Evolutionary conservation across 2,888 invertebrate species (phyloP).

Genomic region (Ichneumoninae sp.): DNA sequence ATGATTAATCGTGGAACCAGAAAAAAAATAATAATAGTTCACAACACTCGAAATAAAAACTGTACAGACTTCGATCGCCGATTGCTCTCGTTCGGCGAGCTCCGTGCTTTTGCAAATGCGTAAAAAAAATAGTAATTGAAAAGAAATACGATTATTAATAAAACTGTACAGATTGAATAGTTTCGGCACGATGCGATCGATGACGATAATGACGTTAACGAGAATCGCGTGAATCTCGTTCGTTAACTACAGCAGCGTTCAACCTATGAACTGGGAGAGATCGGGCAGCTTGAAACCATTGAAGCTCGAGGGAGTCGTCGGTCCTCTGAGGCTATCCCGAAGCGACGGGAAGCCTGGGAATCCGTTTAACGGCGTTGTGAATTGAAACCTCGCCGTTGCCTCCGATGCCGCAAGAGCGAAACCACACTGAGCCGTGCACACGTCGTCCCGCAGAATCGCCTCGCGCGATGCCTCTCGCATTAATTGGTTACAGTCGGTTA

Average conservation of each 20-base stretch:
- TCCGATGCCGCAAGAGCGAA: constrained; percentile 86
- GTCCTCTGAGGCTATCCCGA: constrained; percentile 74
- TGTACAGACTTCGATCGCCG: constrained; percentile 57
- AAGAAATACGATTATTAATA: constrained; percentile 27
- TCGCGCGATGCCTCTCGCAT: constrained; percentile 93
- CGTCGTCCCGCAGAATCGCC: constrained; percentile 92
- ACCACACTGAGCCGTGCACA: constrained; percentile 96
- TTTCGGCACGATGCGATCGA: constrained; percentile 30
- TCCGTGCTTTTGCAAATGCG: constrained; percentile 22
- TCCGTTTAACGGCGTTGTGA: constrained; percentile 74
- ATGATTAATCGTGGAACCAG: constrained; percentile 15
- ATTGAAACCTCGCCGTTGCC: constrained; percentile 75
- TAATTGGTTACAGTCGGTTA: constrained; percentile 94
- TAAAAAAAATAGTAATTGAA: constrained; percentile 21
- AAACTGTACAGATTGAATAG: constrained; percentile 62
- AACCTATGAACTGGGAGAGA: constrained; percentile 89
- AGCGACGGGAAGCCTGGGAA: constrained; percentile 74
- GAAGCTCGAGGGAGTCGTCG: constrained; percentile 82
- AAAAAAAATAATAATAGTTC: constrained; percentile 23
- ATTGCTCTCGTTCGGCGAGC: neutral
- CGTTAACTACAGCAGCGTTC: constrained; percentile 73
- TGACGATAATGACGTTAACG: constrained; percentile 1
- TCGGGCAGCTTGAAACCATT: constrained; percentile 91
- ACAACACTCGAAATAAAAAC: constrained; percentile 46
- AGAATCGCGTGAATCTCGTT: neutral